These are phyloP conservation scores for Trogon surrucura DNA, from an alignment of 2,113 vertebrate species.

Conservation along the genomic window DNA sequence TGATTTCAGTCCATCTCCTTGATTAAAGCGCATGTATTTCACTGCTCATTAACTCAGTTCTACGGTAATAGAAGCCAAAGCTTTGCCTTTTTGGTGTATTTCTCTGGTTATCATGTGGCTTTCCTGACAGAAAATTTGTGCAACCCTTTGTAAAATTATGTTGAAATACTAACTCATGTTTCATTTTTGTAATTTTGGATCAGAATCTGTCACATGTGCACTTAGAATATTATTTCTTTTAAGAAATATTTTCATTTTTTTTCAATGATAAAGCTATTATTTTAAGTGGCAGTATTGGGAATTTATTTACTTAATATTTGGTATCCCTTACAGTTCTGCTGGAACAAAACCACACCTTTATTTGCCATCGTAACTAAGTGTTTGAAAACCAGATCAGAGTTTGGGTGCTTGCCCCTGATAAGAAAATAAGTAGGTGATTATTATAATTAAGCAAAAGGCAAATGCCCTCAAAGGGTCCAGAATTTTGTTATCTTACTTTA, in stretches of 20 bases:
- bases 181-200: background rate
- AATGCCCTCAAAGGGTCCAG: background rate
- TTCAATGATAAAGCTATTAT: background rate
- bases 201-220: background rate
- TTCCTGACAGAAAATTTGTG: background rate
- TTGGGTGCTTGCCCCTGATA: conserved; percentile 36
- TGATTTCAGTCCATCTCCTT: conserved; percentile 33
- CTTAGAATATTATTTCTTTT: conserved; percentile 1
- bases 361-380: background rate
- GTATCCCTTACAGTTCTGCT: background rate
- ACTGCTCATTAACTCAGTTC: background rate
- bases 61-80: background rate
- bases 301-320: background rate
- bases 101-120: background rate
- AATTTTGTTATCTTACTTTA: conserved; percentile 28
- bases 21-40: conserved; percentile 11
- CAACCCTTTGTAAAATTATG: background rate
- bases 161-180: background rate
- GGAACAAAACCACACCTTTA: background rate
- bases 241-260: background rate
- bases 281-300: background rate
- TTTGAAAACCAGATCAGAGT: conserved; percentile 46
- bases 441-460: conserved; percentile 39
- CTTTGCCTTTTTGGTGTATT: background rate
- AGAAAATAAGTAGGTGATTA: conserved; percentile 36